These are phyloP conservation scores for Seira ritae DNA, from an alignment of 2,888 invertebrate genomes.

Conservation along the genomic window DNA sequence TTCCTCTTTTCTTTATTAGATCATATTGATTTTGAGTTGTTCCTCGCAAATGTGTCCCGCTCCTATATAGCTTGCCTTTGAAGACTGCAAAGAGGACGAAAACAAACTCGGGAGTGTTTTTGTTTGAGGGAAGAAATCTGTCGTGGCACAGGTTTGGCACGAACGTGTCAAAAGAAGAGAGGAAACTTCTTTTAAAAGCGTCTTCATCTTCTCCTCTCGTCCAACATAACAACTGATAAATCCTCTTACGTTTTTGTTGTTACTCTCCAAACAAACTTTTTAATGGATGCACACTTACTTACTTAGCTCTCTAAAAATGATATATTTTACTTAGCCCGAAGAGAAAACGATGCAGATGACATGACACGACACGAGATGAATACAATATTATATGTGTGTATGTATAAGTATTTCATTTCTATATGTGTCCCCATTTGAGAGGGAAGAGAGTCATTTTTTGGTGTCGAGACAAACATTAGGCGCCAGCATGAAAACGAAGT, in stretches of 20 bases:
- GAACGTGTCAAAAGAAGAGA: slow-evolving; percentile 14
- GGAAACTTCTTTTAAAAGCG: not conserved
- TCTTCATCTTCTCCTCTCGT: not conserved
- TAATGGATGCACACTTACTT: not conserved
- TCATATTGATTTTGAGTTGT: not conserved
- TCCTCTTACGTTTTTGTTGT: not conserved
- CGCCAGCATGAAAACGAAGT: not conserved
- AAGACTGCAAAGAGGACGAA: not conserved
- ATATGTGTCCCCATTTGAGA: not conserved
- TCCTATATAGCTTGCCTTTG: not conserved
- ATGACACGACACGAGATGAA: not conserved
- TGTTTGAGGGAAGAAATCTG: slow-evolving; percentile 32
- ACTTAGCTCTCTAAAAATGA: no score
- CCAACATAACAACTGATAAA: not conserved
- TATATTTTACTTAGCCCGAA: not conserved
- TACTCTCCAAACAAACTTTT: not conserved
- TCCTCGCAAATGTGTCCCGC: no score
- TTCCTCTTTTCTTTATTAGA: not conserved
- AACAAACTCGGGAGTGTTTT: not conserved
- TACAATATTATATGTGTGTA: not conserved
- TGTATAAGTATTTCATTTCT: no score
- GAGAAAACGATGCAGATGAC: not conserved
- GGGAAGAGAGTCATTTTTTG: not conserved
- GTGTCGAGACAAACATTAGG: not conserved
- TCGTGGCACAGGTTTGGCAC: slow-evolving; percentile 43